Evolutionary conservation across 2,888 invertebrate species (phyloP).

Genomic region (Lithosia quadra): DNA sequence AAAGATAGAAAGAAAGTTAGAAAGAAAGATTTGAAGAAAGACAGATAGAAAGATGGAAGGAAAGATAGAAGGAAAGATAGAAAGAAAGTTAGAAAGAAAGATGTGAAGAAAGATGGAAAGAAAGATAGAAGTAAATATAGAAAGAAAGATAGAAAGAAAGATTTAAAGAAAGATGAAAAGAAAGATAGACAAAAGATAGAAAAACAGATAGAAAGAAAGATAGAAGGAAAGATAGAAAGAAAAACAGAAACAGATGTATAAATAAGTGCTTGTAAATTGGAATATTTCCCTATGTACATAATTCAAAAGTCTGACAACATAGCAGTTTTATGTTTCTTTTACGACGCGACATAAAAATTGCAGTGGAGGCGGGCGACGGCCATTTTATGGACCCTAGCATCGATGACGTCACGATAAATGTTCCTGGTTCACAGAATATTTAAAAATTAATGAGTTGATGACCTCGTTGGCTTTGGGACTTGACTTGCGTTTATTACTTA

Average conservation of each 20-base stretch:
- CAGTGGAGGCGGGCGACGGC: not conserved
- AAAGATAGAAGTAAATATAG: too few relatives aligned
- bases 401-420: slow-evolving; percentile 9
- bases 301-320: not conserved
- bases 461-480: not conserved
- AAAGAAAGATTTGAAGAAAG: too few relatives aligned
- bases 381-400: slow-evolving; percentile 17
- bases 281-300: not conserved
- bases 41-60: too few relatives aligned
- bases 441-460: not conserved
- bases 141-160: too few relatives aligned
- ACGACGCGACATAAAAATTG: slow-evolving; percentile 23
- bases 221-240: too few relatives aligned
- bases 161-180: not conserved
- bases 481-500: too few relatives aligned
- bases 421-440: not conserved
- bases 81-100: too few relatives aligned
- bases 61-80: too few relatives aligned
- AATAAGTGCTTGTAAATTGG: not conserved
- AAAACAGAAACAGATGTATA: not conserved
- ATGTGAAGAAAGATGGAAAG: too few relatives aligned
- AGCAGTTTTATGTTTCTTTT: slow-evolving; percentile 16
- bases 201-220: too few relatives aligned
- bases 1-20: too few relatives aligned
- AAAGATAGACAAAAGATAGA: too few relatives aligned